Conservation (phyloP, 2,888 invertebrate species). For the Tipula unca region DNA sequence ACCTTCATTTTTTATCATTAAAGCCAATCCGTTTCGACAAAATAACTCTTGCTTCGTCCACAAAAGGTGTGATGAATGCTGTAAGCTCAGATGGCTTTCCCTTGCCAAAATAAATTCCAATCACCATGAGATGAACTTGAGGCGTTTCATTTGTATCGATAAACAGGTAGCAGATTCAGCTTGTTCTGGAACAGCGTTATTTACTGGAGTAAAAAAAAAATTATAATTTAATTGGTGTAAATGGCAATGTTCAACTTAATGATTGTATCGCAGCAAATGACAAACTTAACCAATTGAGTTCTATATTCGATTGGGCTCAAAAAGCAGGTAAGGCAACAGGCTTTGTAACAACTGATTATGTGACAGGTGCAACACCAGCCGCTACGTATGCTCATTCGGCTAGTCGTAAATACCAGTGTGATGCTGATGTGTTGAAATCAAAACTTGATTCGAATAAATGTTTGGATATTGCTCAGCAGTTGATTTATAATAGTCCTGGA, state of each 20-base stretch:
- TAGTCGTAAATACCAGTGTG: slow-evolving; percentile 56
- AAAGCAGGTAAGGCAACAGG: slow-evolving; percentile 49
- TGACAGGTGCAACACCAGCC: slow-evolving; percentile 73
- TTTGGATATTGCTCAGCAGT: slow-evolving; percentile 64
- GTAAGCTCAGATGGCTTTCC: too few relatives aligned
- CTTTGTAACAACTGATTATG: slow-evolving; percentile 65
- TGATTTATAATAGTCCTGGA: slow-evolving; percentile 58
- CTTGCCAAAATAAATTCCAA: too few relatives aligned
- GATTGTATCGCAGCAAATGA: slow-evolving; percentile 55
- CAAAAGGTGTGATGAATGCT: too few relatives aligned
- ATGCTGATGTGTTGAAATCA: slow-evolving; percentile 47
- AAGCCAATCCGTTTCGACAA: too few relatives aligned
- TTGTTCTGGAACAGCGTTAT: slow-evolving; percentile 60
- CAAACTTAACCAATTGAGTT: slow-evolving; percentile 50
- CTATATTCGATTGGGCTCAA: slow-evolving; percentile 61
- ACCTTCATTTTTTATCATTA: too few relatives aligned
- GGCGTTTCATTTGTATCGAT: slow-evolving; percentile 53
- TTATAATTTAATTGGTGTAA: slow-evolving; percentile 58
- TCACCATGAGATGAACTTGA: too few relatives aligned
- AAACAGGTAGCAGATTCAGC: slow-evolving; percentile 68
- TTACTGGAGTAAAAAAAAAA: slow-evolving; percentile 64
- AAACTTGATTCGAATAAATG: slow-evolving; percentile 48
- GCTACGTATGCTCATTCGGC: slow-evolving; percentile 48
- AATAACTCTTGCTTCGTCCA: too few relatives aligned
- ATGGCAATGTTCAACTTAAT: slow-evolving; percentile 53